Conservation (phyloP, 2,888 invertebrate genomes). For the Drosophila antonietae region DNA sequence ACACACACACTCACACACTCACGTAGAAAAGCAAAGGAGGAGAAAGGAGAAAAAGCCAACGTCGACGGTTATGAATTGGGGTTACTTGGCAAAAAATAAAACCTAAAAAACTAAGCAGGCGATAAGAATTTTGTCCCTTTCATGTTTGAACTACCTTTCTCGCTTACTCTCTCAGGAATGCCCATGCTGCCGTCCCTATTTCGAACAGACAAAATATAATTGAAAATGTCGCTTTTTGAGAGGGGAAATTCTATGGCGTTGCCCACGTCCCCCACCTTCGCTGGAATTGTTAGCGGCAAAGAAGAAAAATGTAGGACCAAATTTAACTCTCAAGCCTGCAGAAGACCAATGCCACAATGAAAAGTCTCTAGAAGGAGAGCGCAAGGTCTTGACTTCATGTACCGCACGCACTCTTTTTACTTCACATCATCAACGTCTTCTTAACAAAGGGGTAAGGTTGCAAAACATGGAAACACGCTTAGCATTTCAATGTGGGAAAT, state of each 20-base stretch:
- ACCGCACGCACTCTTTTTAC: not conserved
- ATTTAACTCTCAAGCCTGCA: constrained; percentile 7
- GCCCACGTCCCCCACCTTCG: not conserved
- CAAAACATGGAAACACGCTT: not conserved
- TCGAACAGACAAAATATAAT: constrained; percentile 13
- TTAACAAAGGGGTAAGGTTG: constrained; percentile 16
- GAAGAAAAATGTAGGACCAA: constrained; percentile 37
- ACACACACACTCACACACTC: constrained; percentile 16
- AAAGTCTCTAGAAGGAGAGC: constrained; percentile 17
- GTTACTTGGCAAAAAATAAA: constrained; percentile 63
- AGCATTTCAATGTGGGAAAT: constrained; percentile 5
- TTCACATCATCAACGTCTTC: not conserved
- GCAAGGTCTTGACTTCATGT: constrained; percentile 5
- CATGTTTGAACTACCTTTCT: constrained; percentile 18
- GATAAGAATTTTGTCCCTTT: constrained; percentile 44
- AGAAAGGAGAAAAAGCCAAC: constrained; percentile 61
- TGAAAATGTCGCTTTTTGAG: constrained; percentile 16
- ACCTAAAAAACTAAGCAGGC: constrained; percentile 41
- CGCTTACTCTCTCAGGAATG: not conserved
- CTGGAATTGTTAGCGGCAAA: not conserved
- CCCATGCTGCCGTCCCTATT: not conserved
- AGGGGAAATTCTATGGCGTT: constrained; percentile 16
- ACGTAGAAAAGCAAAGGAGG: constrained; percentile 29
- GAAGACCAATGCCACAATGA: not conserved
- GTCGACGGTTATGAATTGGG: constrained; percentile 49